Evolutionary conservation across 2,797 vertebrate species (phyloP).

Genomic region (Dendrocincla fuliginosa): DNA sequence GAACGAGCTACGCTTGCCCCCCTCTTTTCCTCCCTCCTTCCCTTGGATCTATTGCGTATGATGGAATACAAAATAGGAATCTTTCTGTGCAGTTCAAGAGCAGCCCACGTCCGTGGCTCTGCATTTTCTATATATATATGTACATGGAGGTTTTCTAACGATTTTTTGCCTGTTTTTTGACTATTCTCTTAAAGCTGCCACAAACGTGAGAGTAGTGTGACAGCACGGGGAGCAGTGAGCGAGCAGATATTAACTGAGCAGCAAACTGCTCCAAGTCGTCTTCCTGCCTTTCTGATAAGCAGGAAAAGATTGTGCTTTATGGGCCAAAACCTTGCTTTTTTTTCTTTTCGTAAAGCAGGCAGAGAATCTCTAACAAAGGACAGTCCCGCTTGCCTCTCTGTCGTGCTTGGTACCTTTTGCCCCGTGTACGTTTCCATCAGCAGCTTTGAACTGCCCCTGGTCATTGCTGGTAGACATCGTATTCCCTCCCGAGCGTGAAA

Average conservation of each 20-base stretch:
- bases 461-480: neutral
- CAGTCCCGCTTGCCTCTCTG: neutral
- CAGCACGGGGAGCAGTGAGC: neutral
- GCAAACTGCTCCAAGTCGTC: neutral
- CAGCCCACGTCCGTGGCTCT: neutral
- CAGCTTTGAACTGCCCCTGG: neutral
- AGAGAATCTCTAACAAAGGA: neutral
- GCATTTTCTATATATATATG: neutral
- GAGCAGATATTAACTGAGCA: neutral
- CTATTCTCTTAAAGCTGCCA: neutral
- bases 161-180: neutral
- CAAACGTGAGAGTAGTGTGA: neutral
- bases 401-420: neutral
- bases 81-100: neutral
- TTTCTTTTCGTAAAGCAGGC: neutral
- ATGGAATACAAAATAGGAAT: neutral
- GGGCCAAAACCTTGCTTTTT: neutral
- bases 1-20: neutral
- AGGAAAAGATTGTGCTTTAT: neutral
- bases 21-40: neutral
- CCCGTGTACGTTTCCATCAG: fast-evolving
- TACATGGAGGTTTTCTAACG: neutral
- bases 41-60: neutral
- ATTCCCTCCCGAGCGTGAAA: neutral
- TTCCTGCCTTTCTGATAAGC: neutral